phyloP scores from a whole-genome alignment of 2,888 invertebrate genomes.

The Cecidostiba fungosa region DNA sequence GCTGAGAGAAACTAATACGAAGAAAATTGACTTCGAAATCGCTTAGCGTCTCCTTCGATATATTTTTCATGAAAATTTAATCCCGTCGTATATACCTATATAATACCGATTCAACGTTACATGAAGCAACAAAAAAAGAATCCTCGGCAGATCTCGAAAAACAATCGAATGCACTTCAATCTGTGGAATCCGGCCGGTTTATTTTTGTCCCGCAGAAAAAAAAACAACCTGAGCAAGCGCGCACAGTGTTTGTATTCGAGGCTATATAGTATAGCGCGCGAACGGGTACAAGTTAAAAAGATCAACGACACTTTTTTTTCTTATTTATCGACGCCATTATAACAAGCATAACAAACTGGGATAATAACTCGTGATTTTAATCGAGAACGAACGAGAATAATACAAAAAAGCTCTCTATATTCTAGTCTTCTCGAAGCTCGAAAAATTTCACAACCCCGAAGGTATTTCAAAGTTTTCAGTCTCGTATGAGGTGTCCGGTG shows the following conservation, averaged over 20 bases:
- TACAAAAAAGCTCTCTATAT: too few relatives aligned
- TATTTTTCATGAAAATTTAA: neutral
- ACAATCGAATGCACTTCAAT: slow-evolving; percentile 53
- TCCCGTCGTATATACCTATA: too few relatives aligned
- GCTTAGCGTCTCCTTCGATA: neutral
- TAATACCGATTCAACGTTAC: neutral
- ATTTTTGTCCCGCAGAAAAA: slow-evolving; percentile 49
- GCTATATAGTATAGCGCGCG: neutral
- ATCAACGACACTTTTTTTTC: slow-evolving; percentile 20
- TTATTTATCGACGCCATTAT: slow-evolving; percentile 10
- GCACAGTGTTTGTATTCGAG: slow-evolving; percentile 38
- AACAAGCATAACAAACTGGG: neutral
- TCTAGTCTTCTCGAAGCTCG: neutral
- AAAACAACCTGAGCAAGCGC: slow-evolving; percentile 34
- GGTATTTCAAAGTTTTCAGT: neutral
- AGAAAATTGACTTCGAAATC: neutral
- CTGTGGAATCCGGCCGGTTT: slow-evolving; percentile 50
- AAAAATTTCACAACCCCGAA: neutral
- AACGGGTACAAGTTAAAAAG: slow-evolving; percentile 17
- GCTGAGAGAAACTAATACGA: neutral
- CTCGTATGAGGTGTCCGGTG: too few relatives aligned
- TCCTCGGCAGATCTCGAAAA: slow-evolving; percentile 20
- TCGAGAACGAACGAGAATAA: too few relatives aligned
- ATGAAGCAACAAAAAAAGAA: neutral
- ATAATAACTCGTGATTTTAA: too few relatives aligned